Base-by-base conservation (phyloP, 1,140 invertebrate genomes). In the Nixonia krombeini region DNA sequence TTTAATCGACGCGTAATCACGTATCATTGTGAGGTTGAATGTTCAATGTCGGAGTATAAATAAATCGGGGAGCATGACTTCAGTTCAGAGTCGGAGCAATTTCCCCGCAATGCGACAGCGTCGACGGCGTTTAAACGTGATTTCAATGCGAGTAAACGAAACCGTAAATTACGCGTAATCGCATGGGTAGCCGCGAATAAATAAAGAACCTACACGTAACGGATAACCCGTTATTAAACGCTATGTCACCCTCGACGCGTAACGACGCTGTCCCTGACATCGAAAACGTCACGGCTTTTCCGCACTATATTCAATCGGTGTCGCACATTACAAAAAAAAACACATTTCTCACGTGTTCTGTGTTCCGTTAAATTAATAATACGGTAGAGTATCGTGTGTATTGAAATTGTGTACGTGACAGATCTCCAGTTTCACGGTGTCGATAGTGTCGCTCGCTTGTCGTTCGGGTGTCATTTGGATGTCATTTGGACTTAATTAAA, bases 161-260 rank as follows among this genome's bases (percentile, higher is more conserved):
- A 75, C 71, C 76, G 70, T 50, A 73, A 75, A 80, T 83, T 76
- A 79, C 41, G 58, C 55, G 65, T 73, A 73, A n/a, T n/a, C n/a
- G n/a, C n/a, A n/a, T n/a, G n/a, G n/a, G n/a, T n/a, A n/a, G n/a
- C n/a, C n/a, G n/a, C n/a, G n/a, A 81, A 82, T 81, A 81, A 81
- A 83, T 83, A 78, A 83, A 79, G 65, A 73, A 56, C 58, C 67
- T 56, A 55, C 53, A 55, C 52, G 77, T 70, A 78, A 79, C 56
- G 18, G 63, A 72, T 78, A 81, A 83, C 79, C 79, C 59, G 72
- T 80, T 75, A 81, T 83, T 83, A 82, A 55, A 37, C 51, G 57
- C 59, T 45, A 63, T 72, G 75, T 79, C 79, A 77, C 70, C 70
- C 70, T 69, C 28, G 46, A 65, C 52, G 50, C 33, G 50, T 49